A percentile compares a stretch with the other conserved stretches of the same genome.
phyloP scores from a whole-genome alignment of 2,797 vertebrate species.

The Cyclopterus lumpus region DNA sequence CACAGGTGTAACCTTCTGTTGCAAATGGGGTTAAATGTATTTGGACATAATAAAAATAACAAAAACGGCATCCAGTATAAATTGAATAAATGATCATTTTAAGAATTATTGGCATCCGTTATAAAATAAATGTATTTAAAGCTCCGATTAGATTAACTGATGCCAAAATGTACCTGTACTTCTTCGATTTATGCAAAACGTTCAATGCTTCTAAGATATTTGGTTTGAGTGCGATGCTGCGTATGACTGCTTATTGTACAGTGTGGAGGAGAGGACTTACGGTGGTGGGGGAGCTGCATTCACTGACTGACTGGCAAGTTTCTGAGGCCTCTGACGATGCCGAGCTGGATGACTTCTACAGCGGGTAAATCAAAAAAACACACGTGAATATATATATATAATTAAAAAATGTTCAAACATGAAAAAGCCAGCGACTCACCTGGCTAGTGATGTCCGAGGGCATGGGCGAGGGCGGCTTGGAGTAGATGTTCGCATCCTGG shows the following conservation, averaged over 20 bases:
- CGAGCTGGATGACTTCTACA: conserved; percentile 98
- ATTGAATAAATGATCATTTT: too few relatives aligned
- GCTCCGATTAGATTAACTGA: background rate
- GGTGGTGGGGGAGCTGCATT: conserved; percentile 97
- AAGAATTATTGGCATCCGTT: background rate
- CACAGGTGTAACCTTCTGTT: too few relatives aligned
- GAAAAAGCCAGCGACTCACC: conserved; percentile 73
- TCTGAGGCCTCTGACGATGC: conserved; percentile 97
- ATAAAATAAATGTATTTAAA: background rate
- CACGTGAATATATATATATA: background rate
- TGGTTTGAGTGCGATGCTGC: background rate
- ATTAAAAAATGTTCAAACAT: background rate
- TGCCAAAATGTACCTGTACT: background rate
- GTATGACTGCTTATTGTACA: background rate
- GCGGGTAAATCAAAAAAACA: conserved; percentile 1
- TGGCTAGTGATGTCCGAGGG: conserved; percentile 97
- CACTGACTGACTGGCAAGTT: conserved; percentile 98
- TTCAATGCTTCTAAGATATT: background rate
- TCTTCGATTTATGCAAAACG: background rate
- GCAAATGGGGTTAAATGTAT: too few relatives aligned
- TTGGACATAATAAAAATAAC: too few relatives aligned
- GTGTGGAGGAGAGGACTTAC: conserved; percentile 80
- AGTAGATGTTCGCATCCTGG: conserved; percentile 93
- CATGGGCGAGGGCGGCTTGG: conserved; percentile 98
- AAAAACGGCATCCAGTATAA: too few relatives aligned